Conservation (phyloP, 2,797 vertebrate species). For the Austrolebias charrua region DNA sequence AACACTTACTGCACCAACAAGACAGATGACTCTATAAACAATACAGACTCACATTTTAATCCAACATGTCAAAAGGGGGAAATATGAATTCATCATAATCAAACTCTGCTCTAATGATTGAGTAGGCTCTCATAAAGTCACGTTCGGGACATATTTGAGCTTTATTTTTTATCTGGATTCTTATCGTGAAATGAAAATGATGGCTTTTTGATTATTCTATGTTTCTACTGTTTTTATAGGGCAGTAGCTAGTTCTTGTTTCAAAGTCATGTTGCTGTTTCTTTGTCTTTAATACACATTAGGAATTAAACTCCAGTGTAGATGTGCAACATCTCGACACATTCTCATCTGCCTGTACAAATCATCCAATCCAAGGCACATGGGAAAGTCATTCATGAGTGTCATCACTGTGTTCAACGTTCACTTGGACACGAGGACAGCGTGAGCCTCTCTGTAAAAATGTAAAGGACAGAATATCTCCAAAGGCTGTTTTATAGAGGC, state of each 20-base stretch:
- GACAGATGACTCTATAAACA: constrained; percentile 87
- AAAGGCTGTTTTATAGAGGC: constrained; percentile 22
- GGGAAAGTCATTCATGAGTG: constrained; percentile 77
- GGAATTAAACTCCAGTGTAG: constrained; percentile 51
- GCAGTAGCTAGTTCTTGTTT: constrained; percentile 62
- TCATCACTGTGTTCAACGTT: constrained; percentile 69
- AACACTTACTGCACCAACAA: constrained; percentile 73
- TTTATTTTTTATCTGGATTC: constrained; percentile 35
- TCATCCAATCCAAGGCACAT: constrained; percentile 77
- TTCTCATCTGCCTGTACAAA: constrained; percentile 70
- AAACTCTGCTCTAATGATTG: constrained; percentile 48
- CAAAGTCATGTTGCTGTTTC: constrained; percentile 51
- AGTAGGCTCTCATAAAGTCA: constrained; percentile 30
- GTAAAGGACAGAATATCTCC: constrained; percentile 22
- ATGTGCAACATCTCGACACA: constrained; percentile 69
- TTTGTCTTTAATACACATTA: constrained; percentile 43
- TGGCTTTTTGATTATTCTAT: constrained; percentile 43
- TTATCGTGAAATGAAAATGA: constrained; percentile 40
- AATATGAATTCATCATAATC: constrained; percentile 64
- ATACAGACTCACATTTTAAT: constrained; percentile 81
- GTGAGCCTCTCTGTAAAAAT: constrained; percentile 34
- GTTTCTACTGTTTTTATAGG: constrained; percentile 59
- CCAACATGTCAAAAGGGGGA: constrained; percentile 63
- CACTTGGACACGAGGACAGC: constrained; percentile 68
- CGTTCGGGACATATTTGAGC: constrained; percentile 33